Percentiles rank a stretch among this genome's conserved stretches.
Conservation (phyloP, 1,140 invertebrate species). For the Drosophila paulistorum region DNA sequence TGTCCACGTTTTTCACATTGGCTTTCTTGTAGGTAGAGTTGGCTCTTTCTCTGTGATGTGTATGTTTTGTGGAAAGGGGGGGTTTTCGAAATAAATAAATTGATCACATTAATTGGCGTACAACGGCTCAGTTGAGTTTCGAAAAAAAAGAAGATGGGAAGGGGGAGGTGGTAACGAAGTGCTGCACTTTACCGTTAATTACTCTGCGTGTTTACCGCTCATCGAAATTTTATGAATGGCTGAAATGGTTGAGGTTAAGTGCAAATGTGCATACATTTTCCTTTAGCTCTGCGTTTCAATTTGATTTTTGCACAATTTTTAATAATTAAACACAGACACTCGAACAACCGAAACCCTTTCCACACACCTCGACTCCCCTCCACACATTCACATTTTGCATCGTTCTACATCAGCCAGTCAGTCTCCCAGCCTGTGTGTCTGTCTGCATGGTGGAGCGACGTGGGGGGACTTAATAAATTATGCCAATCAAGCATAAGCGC, state of each 20-base stretch:
- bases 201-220: slow-evolving; percentile 79
- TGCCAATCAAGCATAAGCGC: slow-evolving; percentile 79
- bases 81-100: slow-evolving; percentile 65
- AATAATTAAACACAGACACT: slow-evolving; percentile 65
- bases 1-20: neutral
- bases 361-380: slow-evolving; percentile 15
- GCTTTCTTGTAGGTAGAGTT: slow-evolving; percentile 40
- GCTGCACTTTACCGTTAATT: slow-evolving; percentile 76
- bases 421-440: slow-evolving; percentile 20
- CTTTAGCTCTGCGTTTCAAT: slow-evolving; percentile 38
- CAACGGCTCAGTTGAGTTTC: slow-evolving; percentile 32
- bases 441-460: slow-evolving; percentile 6
- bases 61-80: neutral
- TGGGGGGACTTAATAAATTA: slow-evolving; percentile 73
- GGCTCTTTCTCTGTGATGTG: slow-evolving; percentile 28
- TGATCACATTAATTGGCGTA: slow-evolving; percentile 72
- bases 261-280: slow-evolving; percentile 65
- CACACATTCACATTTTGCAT: neutral
- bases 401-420: slow-evolving; percentile 28
- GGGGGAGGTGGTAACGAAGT: slow-evolving; percentile 47
- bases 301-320: slow-evolving; percentile 68
- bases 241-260: slow-evolving; percentile 62
- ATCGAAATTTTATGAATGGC: slow-evolving; percentile 78
- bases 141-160: neutral
- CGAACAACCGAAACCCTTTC: slow-evolving; percentile 33